A percentile compares a stretch with the other conserved stretches of the same genome.
phyloP scores from a whole-genome alignment of 2,888 invertebrate species.

The Vandiemenella viatica region DNA sequence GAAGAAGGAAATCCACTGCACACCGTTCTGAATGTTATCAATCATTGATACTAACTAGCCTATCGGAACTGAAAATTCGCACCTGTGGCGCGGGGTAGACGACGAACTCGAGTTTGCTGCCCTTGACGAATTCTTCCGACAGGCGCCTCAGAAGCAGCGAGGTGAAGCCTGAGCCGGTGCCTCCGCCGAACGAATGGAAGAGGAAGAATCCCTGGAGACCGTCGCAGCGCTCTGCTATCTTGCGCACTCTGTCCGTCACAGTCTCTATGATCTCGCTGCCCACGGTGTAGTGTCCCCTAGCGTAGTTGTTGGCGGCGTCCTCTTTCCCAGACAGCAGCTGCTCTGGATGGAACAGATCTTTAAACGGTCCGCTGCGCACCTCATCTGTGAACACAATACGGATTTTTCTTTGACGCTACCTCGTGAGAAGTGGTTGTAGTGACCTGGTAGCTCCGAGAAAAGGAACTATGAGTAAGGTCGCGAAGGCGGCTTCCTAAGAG shows the following conservation, averaged over 20 bases:
- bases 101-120: slow-evolving; percentile 74
- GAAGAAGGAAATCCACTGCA: too few relatives aligned
- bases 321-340: slow-evolving; percentile 80
- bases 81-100: slow-evolving; percentile 82
- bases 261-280: slow-evolving; percentile 56
- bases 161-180: slow-evolving; percentile 79
- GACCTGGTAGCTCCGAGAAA: too few relatives aligned
- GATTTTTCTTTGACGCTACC: too few relatives aligned
- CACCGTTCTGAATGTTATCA: too few relatives aligned
- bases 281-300: slow-evolving; percentile 73
- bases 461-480: too few relatives aligned
- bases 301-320: slow-evolving; percentile 82
- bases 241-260: slow-evolving; percentile 55
- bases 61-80: too few relatives aligned
- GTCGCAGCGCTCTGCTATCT: slow-evolving; percentile 64
- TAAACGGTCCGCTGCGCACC: slow-evolving; percentile 53
- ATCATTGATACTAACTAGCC: too few relatives aligned
- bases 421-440: too few relatives aligned
- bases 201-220: slow-evolving; percentile 72
- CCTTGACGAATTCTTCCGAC: slow-evolving; percentile 69
- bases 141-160: slow-evolving; percentile 74
- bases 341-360: slow-evolving; percentile 69
- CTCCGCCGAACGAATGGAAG: slow-evolving; percentile 75
- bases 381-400: slow-evolving; percentile 45
- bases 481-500: too few relatives aligned